Evolutionary conservation across 2,113 vertebrate genomes (phyloP).

Genomic region (Paracanthobrama guichenoti): DNA sequence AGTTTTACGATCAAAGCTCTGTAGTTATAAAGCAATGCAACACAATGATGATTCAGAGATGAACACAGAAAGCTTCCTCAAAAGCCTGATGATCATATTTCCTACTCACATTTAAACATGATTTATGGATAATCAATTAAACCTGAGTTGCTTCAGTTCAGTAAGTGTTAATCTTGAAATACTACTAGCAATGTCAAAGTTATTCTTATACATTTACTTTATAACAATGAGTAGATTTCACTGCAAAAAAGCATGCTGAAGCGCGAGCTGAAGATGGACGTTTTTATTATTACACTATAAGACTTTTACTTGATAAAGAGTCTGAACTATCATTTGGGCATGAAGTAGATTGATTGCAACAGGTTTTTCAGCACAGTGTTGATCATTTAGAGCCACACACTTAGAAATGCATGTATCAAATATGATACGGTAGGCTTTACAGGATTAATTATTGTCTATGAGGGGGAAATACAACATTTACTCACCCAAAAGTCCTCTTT

Average conservation of each 20-base stretch:
- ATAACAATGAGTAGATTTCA: not conserved
- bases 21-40: not conserved
- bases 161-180: not conserved
- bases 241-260: not conserved
- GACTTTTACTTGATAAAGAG: not conserved
- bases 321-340: not conserved
- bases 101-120: not conserved
- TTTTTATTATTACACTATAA: not conserved
- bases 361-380: too few species aligned
- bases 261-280: not conserved
- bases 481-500: conserved; percentile 65
- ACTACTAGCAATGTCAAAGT: not conserved
- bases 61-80: not conserved
- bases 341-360: not conserved
- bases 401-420: too few species aligned
- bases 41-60: not conserved
- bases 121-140: not conserved
- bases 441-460: not conserved
- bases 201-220: not conserved
- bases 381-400: too few species aligned
- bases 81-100: not conserved
- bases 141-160: not conserved
- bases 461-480: conserved; percentile 14
- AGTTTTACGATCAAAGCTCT: not conserved
- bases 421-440: not conserved